Conservation (phyloP, 2,888 invertebrate species). For the Tetragonisca angustula region DNA sequence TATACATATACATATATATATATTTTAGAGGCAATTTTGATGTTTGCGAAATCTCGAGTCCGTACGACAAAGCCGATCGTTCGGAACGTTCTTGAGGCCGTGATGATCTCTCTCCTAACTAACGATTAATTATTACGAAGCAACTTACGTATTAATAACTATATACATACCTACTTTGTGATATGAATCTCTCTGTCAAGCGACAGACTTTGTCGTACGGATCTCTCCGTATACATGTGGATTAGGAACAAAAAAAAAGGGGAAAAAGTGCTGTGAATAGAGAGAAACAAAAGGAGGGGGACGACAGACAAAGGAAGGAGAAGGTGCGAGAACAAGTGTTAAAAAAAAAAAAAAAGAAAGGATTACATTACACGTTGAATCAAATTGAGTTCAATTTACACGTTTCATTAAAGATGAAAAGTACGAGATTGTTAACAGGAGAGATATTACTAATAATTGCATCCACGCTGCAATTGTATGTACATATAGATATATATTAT, state of each 20-base stretch:
- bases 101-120: slow-evolving; percentile 62
- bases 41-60: slow-evolving; percentile 43
- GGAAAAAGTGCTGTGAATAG: slow-evolving; percentile 74
- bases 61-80: slow-evolving; percentile 51
- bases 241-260: slow-evolving; percentile 1
- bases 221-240: slow-evolving; percentile 16
- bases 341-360: neutral
- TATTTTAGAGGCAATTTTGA: slow-evolving; percentile 74
- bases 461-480: slow-evolving; percentile 50
- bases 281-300: slow-evolving; percentile 6
- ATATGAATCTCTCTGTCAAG: slow-evolving; percentile 67
- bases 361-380: slow-evolving; percentile 29
- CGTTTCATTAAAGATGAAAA: neutral
- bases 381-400: slow-evolving; percentile 44
- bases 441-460: neutral
- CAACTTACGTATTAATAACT: slow-evolving; percentile 48
- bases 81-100: slow-evolving; percentile 54
- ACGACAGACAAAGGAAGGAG: neutral
- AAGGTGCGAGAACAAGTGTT: neutral
- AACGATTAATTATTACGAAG: slow-evolving; percentile 45
- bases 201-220: slow-evolving; percentile 57
- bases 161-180: slow-evolving; percentile 66
- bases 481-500: slow-evolving; percentile 47
- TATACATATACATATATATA: neutral
- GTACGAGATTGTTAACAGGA: neutral